phyloP scores from a whole-genome alignment of 2,113 vertebrate genomes.

The Anolis carolinensis region DNA sequence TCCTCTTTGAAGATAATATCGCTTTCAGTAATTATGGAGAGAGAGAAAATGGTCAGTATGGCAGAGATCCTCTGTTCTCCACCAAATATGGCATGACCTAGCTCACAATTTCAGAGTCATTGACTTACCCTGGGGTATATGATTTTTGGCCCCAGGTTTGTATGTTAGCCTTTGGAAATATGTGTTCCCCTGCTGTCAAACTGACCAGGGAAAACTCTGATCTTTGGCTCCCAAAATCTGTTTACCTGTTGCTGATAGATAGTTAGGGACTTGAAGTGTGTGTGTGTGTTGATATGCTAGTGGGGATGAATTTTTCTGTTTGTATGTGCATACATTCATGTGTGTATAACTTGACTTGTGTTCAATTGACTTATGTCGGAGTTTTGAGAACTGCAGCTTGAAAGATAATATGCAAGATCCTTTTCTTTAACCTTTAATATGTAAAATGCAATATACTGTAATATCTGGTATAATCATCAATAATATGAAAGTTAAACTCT shows the following conservation, averaged over 20 bases:
- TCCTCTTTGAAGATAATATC: not conserved
- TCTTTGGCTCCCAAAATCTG: too few species aligned
- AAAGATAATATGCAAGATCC: not conserved
- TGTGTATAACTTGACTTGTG: not conserved
- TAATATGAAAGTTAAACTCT: slow-evolving; percentile 7
- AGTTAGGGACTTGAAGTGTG: too few species aligned
- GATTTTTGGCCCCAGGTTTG: not conserved
- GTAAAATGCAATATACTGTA: not conserved
- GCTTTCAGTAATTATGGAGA: not conserved
- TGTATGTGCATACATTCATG: too few species aligned
- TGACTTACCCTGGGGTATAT: not conserved
- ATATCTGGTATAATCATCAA: slow-evolving; percentile 12
- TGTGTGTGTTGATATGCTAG: too few species aligned
- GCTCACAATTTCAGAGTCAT: not conserved
- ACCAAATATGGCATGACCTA: not conserved
- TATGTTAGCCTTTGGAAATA: too few species aligned
- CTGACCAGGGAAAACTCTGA: too few species aligned
- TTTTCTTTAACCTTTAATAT: not conserved
- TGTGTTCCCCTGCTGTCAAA: too few species aligned
- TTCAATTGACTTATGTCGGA: not conserved
- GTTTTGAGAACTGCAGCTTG: not conserved
- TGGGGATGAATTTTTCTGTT: too few species aligned
- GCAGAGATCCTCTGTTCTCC: not conserved
- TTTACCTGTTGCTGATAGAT: too few species aligned
- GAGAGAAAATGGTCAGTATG: not conserved